A percentile compares a stretch with the other conserved stretches of the same genome.
Conservation (phyloP, 2,797 vertebrate genomes). For the Amazona ochrocephala region DNA sequence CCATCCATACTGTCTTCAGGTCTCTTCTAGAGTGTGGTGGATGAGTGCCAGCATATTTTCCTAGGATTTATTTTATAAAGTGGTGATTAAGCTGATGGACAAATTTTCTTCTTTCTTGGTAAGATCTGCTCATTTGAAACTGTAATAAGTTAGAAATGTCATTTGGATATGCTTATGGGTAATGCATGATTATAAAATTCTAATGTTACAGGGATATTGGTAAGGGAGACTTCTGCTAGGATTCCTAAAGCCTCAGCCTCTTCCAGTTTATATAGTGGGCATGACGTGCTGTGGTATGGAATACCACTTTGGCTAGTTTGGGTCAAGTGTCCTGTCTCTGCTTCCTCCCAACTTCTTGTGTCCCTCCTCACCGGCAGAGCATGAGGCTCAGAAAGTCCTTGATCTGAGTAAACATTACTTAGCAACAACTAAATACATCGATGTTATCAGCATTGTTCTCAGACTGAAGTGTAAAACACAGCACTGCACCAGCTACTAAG, state of each 20-base stretch:
- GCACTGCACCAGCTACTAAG: neutral
- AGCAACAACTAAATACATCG: too few relatives aligned
- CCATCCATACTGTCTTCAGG: neutral
- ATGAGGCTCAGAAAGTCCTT: too few relatives aligned
- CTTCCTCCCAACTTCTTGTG: too few relatives aligned
- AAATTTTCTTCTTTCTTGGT: neutral
- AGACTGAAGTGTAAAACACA: neutral
- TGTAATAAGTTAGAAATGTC: neutral
- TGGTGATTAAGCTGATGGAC: neutral
- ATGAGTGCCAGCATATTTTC: neutral
- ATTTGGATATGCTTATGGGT: neutral
- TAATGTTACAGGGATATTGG: neutral
- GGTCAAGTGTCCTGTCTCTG: neutral
- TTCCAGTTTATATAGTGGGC: neutral
- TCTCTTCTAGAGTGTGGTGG: neutral
- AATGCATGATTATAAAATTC: neutral
- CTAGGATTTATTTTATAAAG: neutral
- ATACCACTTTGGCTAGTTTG: too few relatives aligned
- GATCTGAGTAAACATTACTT: too few relatives aligned
- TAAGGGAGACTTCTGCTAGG: neutral
- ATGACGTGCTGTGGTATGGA: neutral
- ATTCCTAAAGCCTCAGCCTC: neutral
- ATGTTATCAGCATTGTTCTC: neutral
- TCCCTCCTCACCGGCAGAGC: too few relatives aligned
- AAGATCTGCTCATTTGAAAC: neutral